Conservation (phyloP, 2,888 invertebrate genomes). For the Limnephilus lunatus region DNA sequence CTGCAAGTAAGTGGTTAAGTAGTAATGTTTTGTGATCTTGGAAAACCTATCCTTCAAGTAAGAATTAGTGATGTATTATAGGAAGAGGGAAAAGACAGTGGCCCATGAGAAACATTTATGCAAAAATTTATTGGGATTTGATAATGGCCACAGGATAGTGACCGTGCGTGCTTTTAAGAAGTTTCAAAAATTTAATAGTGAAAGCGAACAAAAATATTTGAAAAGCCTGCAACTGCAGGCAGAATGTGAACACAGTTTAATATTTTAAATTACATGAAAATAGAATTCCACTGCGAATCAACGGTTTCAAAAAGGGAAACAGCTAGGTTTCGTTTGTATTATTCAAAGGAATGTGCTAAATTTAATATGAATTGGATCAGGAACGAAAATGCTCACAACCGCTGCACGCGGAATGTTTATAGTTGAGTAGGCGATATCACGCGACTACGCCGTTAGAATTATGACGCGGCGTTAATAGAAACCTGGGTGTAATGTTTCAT, state of each 20-base stretch:
- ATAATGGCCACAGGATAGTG: no score
- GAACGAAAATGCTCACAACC: constrained; percentile 28
- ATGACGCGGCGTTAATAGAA: constrained; percentile 66
- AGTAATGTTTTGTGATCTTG: no score
- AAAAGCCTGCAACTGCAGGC: neutral
- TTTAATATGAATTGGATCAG: neutral
- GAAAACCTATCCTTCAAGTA: no score
- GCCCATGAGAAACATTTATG: no score
- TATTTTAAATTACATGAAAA: neutral
- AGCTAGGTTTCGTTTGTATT: neutral
- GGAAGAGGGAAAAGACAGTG: no score
- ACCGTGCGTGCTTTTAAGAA: no score
- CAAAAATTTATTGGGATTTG: no score
- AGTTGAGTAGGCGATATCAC: constrained; percentile 47
- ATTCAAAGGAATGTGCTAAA: neutral
- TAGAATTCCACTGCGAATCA: neutral
- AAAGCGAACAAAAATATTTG: no score
- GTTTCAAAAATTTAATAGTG: no score
- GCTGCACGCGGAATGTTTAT: constrained; percentile 40
- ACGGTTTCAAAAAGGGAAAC: neutral
- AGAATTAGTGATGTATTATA: no score
- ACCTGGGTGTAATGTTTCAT: constrained; percentile 66
- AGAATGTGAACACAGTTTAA: neutral
- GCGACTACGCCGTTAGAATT: constrained; percentile 61
- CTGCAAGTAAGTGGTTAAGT: no score